A percentile compares a stretch with the other conserved stretches of the same genome.
Conservation (phyloP, 2,113 vertebrate genomes). For the Bufo bufo region DNA sequence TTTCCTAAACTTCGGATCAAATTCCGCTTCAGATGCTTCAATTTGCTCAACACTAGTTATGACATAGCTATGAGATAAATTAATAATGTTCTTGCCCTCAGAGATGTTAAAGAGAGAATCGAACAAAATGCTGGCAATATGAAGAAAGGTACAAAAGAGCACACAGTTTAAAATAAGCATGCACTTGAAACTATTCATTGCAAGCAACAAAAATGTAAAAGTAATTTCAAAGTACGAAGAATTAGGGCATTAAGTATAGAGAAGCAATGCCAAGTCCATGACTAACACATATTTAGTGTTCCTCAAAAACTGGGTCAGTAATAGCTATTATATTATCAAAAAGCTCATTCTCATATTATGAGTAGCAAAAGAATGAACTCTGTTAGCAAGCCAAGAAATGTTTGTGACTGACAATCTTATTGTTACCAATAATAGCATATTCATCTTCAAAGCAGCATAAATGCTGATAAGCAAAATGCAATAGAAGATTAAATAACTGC, state of each 20-base stretch:
- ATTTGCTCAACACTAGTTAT: background rate
- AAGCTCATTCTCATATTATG: constrained; percentile 28
- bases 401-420: constrained; percentile 42
- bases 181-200: constrained; percentile 35
- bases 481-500: constrained; percentile 22
- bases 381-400: constrained; percentile 42
- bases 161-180: constrained; percentile 45
- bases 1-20: too few relatives aligned
- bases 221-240: constrained; percentile 20
- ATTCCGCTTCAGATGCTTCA: too few relatives aligned
- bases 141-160: constrained; percentile 31
- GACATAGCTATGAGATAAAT: background rate
- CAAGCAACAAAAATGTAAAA: constrained; percentile 27
- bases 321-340: constrained; percentile 46
- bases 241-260: constrained; percentile 36
- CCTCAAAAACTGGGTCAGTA: constrained; percentile 46
- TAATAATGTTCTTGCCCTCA: background rate
- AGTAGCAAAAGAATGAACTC: constrained; percentile 37
- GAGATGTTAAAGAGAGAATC: background rate
- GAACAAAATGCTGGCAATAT: constrained; percentile 32
- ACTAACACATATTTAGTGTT: constrained; percentile 34
- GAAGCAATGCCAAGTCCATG: constrained; percentile 37
- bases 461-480: constrained; percentile 10
- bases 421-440: constrained; percentile 49
- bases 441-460: constrained; percentile 31